These are phyloP conservation scores for Drosophila littoralis DNA, from an alignment of 1,140 invertebrate genomes.

Conservation along the genomic window DNA sequence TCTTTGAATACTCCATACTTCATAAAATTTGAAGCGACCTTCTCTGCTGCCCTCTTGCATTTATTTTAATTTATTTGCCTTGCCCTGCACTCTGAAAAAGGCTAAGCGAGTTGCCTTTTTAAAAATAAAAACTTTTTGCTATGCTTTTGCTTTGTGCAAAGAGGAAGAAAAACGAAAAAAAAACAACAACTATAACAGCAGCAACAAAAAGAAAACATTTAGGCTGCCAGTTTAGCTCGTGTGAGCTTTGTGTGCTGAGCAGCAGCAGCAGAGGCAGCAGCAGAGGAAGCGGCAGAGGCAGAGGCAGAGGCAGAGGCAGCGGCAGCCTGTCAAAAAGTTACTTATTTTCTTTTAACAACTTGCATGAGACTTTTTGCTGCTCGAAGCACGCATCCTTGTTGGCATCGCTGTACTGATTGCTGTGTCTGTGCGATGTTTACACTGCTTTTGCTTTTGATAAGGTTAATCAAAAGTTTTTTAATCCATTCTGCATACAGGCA, in stretches of 20 bases:
- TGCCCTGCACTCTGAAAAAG: slow-evolving; percentile 50
- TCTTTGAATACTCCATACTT: slow-evolving; percentile 26
- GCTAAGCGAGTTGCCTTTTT: slow-evolving; percentile 72
- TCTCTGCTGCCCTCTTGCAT: slow-evolving; percentile 57
- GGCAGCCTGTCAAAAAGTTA: slow-evolving; percentile 78
- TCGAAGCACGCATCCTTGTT: slow-evolving; percentile 17
- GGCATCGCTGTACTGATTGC: slow-evolving; percentile 60
- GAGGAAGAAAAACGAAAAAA: slow-evolving; percentile 49
- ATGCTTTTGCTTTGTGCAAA: slow-evolving; percentile 70
- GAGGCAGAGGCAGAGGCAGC: slow-evolving; percentile 9
- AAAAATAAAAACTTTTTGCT: slow-evolving; percentile 70
- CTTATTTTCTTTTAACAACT: slow-evolving; percentile 83
- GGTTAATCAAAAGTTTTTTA: slow-evolving; percentile 84
- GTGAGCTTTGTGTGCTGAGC: slow-evolving; percentile 52
- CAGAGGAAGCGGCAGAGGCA: slow-evolving; percentile 2
- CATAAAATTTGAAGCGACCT: slow-evolving; percentile 55
- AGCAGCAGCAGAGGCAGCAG: slow-evolving; percentile 19
- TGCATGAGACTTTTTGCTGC: slow-evolving; percentile 71
- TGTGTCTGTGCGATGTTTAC: slow-evolving; percentile 73
- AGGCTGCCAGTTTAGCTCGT: slow-evolving; percentile 56
- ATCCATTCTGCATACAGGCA: slow-evolving; percentile 82
- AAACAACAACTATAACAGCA: slow-evolving; percentile 24
- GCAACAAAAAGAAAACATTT: slow-evolving; percentile 54
- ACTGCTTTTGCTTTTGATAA: slow-evolving; percentile 82
- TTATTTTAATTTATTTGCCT: slow-evolving; percentile 80